Base-by-base conservation (phyloP, 2,113 vertebrate species). In the Syrmaticus mikado region DNA sequence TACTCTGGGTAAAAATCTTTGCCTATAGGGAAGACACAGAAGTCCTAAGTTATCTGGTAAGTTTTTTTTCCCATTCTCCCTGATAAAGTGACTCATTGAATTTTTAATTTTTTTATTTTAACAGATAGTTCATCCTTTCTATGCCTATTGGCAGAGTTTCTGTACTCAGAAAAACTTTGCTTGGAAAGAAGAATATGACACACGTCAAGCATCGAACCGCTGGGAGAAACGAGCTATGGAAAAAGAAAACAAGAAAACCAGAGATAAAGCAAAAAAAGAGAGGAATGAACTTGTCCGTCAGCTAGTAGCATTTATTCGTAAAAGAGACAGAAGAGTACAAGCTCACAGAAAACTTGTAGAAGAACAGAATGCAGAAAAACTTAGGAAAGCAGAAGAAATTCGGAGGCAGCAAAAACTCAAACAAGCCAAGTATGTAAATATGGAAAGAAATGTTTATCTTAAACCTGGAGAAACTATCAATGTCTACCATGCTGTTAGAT, bases 211-310 rank as follows among this genome's bases (percentile, higher is more conserved):
- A 10, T 98, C 98, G 71, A 99, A 99, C 97, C 99, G 98, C 93
- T 99, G 99, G 99, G 99, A 99, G 96, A 99, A 99, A 68, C 97
- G 99, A 40, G 99, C 99, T 55, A 99, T 99, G 99, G 99, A 99
- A 95, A 99, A 99, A 92, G 99, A 99, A 84, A 99, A 99, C 97
- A 99, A 98, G 96, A 99, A 99, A 96, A 98, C 96, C 0, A 97
- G 99, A 14, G 99, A 99, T 10, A 99, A 98, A 96, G 98, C 98
- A 4, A 98, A 98, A 40, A 99, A 98, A 92, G 99, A 99, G 96
- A 98, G 98, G 91, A 99, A 98, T 4, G 99, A 99, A 83, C 95
- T 99, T 7, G 97, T 99, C 62, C 98, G 99, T 1, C 98, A 99
- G 71, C 98, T 99, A 3, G 99, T 99, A 43, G 98, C 98, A 17